phyloP scores from a whole-genome alignment of 2,113 vertebrate species.

The Alexandromys fortis region DNA sequence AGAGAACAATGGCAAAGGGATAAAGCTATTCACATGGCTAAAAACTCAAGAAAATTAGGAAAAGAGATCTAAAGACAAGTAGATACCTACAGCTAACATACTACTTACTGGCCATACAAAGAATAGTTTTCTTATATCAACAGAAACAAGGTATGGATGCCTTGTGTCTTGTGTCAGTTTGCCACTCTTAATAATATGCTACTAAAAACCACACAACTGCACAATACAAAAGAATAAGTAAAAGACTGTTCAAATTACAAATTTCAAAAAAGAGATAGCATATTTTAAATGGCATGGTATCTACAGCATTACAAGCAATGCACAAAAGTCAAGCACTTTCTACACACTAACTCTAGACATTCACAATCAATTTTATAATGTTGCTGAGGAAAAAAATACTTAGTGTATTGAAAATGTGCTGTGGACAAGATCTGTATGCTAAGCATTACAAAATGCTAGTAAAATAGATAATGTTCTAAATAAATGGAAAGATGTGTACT shows the following conservation, averaged over 20 bases:
- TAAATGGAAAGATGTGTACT: conserved; percentile 22
- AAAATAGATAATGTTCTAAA: background rate
- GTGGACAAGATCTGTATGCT: background rate
- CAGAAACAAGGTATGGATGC: background rate
- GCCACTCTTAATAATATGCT: background rate
- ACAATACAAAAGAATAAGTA: background rate
- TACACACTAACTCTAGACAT: background rate
- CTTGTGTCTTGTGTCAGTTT: background rate
- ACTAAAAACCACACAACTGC: background rate
- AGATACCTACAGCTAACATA: background rate
- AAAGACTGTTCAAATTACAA: background rate
- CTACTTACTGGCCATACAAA: background rate
- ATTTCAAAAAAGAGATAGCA: conserved; percentile 11
- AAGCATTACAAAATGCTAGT: conserved; percentile 14
- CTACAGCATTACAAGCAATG: background rate
- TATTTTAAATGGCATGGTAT: background rate
- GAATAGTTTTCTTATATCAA: background rate
- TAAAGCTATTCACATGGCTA: background rate
- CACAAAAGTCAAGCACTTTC: background rate
- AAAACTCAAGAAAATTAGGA: conserved; percentile 31
- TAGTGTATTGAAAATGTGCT: background rate
- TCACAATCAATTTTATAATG: background rate
- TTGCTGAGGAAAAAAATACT: conserved; percentile 13
- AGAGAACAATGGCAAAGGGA: background rate
- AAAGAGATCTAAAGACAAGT: background rate